Evolutionary conservation across 2,888 invertebrate species (phyloP).

Genomic region (Spisula subtruncata): DNA sequence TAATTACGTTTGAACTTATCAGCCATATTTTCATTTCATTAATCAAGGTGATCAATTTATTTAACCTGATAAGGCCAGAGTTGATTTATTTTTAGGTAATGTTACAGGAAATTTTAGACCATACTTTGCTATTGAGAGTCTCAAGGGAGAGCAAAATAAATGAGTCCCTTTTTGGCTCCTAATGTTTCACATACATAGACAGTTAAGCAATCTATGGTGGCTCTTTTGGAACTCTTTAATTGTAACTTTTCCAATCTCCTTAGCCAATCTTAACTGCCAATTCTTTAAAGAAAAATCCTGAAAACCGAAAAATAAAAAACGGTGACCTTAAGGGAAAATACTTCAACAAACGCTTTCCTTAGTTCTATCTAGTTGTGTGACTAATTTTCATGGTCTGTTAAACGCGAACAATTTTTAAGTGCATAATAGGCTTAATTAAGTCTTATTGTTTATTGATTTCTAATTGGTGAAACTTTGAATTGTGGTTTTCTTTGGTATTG

Average conservation of each 20-base stretch:
- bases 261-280: no score
- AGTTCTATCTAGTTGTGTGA: not conserved
- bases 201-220: no score
- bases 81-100: not conserved
- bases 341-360: not conserved
- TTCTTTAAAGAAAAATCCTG: no score
- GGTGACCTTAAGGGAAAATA: not conserved
- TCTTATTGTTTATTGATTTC: slow-evolving; percentile 36
- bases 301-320: no score
- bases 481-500: not conserved
- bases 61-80: not conserved
- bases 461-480: not conserved
- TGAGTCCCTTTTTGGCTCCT: no score
- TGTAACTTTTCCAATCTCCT: no score
- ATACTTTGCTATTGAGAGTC: no score
- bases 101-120: no score
- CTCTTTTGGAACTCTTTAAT: no score
- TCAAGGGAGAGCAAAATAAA: no score
- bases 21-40: not conserved
- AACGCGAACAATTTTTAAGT: not conserved
- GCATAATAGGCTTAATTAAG: slow-evolving; percentile 30
- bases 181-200: no score
- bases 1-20: not conserved
- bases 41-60: not conserved
- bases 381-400: slow-evolving; percentile 8